These are phyloP conservation scores for Myotis findleyi DNA, from an alignment of 2,797 vertebrate genomes.

Conservation along the genomic window DNA sequence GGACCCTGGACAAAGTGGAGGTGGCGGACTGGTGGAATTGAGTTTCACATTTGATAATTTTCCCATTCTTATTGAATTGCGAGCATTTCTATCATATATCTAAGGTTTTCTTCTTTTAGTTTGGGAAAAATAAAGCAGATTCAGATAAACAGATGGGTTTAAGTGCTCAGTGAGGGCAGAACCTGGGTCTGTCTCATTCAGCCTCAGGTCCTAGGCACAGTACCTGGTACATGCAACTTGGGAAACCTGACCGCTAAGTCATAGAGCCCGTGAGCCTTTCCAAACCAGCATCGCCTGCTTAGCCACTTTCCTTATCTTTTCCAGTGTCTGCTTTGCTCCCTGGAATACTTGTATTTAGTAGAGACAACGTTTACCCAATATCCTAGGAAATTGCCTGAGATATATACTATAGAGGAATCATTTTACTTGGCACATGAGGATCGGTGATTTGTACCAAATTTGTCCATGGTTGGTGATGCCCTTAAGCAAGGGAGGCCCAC, in stretches of 20 bases:
- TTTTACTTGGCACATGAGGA: neutral
- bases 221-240: neutral
- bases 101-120: neutral
- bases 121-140: neutral
- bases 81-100: neutral
- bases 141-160: neutral
- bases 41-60: neutral
- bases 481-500: neutral
- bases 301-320: neutral
- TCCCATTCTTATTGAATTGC: neutral
- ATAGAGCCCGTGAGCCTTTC: neutral
- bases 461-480: neutral
- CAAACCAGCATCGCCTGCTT: neutral
- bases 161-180: neutral
- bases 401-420: neutral
- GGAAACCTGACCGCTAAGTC: neutral
- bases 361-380: neutral
- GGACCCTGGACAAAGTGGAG: neutral
- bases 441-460: neutral
- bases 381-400: neutral
- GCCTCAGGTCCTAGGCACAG: neutral
- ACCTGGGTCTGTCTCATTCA: fast-evolving
- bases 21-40: neutral
- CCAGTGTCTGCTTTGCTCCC: neutral
- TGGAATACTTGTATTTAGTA: neutral